A percentile compares a stretch with the other conserved stretches of the same genome.
Conservation (phyloP, 1,140 invertebrate genomes). For the Eurosta solidaginis region DNA sequence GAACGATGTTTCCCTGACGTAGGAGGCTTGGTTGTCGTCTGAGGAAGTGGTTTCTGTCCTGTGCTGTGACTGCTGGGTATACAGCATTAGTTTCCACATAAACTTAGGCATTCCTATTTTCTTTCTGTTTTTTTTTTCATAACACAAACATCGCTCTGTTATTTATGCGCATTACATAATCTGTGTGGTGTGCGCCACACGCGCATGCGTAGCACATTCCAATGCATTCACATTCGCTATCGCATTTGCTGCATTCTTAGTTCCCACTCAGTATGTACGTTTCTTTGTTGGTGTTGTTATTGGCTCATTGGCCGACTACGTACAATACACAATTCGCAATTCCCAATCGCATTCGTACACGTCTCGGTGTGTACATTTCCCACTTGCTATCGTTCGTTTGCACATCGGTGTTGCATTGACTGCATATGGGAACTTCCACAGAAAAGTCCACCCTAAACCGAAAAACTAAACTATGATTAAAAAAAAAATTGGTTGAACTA, state of each 20-base stretch:
- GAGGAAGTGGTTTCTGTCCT: too few relatives aligned
- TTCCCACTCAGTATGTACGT: neutral
- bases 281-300: too few relatives aligned
- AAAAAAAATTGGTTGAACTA: too few relatives aligned
- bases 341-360: neutral
- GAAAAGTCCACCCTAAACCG: too few relatives aligned
- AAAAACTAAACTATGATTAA: too few relatives aligned
- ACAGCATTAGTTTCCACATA: too few relatives aligned
- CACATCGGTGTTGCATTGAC: neutral
- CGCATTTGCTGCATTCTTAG: neutral
- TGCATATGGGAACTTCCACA: too few relatives aligned
- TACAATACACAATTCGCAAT: neutral
- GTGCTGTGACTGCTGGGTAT: too few relatives aligned
- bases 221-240: neutral
- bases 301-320: neutral
- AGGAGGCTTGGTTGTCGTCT: too few relatives aligned
- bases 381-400: neutral
- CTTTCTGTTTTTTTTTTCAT: too few relatives aligned
- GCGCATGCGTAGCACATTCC: conserved; percentile 27
- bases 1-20: too few relatives aligned
- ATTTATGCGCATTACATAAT: conserved; percentile 27
- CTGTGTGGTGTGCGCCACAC: neutral
- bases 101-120: too few relatives aligned
- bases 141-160: neutral
- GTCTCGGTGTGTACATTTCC: neutral